Percentiles rank a stretch among this genome's conserved stretches.
Evolutionary conservation across 1,140 invertebrate species (phyloP).

Genomic region (Ceratina japonica): DNA sequence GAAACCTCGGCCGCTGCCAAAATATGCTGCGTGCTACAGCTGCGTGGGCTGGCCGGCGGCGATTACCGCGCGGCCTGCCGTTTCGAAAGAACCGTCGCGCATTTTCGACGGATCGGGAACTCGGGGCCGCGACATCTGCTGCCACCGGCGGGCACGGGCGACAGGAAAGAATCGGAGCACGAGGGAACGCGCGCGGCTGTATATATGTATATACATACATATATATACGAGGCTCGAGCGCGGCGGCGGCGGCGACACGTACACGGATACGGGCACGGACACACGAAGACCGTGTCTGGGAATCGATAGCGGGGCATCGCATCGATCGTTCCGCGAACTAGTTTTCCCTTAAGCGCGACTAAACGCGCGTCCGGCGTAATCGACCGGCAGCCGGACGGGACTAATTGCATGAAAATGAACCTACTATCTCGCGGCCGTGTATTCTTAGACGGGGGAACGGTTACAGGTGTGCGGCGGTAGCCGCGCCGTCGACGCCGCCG

Average conservation of each 20-base stretch:
- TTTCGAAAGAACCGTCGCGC: slow-evolving; percentile 31
- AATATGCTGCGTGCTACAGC: neutral
- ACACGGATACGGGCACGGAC: neutral
- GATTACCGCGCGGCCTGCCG: neutral
- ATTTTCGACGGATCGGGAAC: slow-evolving; percentile 30
- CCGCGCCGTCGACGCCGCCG: no score
- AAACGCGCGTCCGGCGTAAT: slow-evolving; percentile 18
- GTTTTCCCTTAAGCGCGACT: slow-evolving; percentile 34
- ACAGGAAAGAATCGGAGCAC: neutral
- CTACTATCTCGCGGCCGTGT: neutral
- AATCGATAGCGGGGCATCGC: slow-evolving; percentile 35
- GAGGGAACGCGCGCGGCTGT: neutral
- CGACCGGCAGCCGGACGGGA: neutral
- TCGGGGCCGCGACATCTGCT: neutral
- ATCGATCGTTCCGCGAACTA: slow-evolving; percentile 46
- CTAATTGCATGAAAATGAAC: slow-evolving; percentile 26
- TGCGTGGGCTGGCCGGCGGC: slow-evolving; percentile 14
- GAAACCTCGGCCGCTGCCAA: no score
- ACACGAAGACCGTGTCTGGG: slow-evolving; percentile 18
- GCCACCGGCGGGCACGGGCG: neutral
- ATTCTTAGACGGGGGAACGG: neutral
- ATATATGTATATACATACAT: no score
- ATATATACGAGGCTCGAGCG: neutral
- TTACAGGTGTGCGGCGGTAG: neutral
- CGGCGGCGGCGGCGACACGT: neutral